Conservation (phyloP, 2,888 invertebrate species). For the Oscheius sp. region DNA sequence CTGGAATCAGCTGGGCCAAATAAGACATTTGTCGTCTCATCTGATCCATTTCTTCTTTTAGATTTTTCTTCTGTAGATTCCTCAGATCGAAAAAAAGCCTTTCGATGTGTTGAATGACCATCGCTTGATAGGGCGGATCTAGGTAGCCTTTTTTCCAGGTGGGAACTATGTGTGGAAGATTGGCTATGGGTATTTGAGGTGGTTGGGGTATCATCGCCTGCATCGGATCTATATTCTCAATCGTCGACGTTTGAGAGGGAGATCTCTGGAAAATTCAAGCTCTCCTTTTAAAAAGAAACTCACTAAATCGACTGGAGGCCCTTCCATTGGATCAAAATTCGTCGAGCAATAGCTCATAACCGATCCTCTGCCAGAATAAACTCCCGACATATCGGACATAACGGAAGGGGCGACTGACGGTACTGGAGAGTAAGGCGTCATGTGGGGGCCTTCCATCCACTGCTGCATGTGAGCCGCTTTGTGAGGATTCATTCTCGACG, state of each 20-base stretch:
- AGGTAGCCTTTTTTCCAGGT: background rate
- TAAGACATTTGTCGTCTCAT: background rate
- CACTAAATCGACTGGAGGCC: background rate
- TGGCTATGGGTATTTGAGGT: background rate
- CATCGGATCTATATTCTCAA: conserved; percentile 14
- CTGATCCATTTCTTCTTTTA: background rate
- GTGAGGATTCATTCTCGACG: conserved; percentile 13
- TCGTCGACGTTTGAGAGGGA: background rate
- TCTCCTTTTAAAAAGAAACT: background rate
- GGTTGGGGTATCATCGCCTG: background rate
- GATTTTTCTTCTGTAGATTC: background rate
- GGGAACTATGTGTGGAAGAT: background rate
- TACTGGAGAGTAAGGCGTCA: background rate
- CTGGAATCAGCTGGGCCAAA: background rate
- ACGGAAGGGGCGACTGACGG: conserved; percentile 15
- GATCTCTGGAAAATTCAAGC: background rate
- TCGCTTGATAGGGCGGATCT: background rate
- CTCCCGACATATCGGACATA: background rate
- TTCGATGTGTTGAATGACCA: background rate
- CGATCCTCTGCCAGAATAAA: background rate
- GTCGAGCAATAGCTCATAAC: background rate
- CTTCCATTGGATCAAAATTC: background rate
- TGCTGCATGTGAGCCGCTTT: conserved; percentile 1
- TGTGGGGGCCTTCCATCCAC: conserved; percentile 8
- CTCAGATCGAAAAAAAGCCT: background rate